Percentiles rank a stretch among this genome's conserved stretches.
Evolutionary conservation across 2,113 vertebrate genomes (phyloP).

Genomic region (Labeo rohita): DNA sequence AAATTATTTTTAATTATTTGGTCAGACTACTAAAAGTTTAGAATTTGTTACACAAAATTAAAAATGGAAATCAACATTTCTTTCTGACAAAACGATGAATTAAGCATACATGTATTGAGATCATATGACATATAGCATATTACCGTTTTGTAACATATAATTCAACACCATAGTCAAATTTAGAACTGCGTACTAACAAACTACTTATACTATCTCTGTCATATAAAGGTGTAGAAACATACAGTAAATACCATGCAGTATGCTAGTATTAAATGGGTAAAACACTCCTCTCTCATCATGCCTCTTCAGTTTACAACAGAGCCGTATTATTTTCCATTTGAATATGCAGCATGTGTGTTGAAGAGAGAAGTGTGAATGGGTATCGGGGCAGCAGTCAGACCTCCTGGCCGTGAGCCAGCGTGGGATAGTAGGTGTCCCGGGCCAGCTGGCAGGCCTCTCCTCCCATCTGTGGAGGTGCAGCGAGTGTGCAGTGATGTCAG

Average conservation of each 20-base stretch:
- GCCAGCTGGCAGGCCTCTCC: slow-evolving; percentile 80
- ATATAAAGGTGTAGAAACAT: not conserved
- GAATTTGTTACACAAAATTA: not conserved
- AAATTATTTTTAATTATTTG: too few relatives aligned
- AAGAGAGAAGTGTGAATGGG: slow-evolving; percentile 20
- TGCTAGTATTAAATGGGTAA: not conserved
- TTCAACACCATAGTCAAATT: not conserved
- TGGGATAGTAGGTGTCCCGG: slow-evolving; percentile 74
- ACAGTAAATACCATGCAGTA: not conserved
- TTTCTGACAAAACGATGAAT: not conserved
- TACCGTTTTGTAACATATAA: not conserved
- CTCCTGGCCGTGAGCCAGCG: slow-evolving; percentile 73
- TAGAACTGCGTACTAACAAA: not conserved
- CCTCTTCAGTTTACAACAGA: not conserved
- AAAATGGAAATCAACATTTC: not conserved
- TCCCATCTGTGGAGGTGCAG: slow-evolving; percentile 79
- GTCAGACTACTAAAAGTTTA: not conserved
- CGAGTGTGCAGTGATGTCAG: slow-evolving; percentile 79
- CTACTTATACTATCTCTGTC: not conserved
- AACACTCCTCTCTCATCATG: not conserved
- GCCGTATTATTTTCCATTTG: not conserved
- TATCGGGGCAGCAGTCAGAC: slow-evolving; percentile 60
- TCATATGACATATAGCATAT: not conserved
- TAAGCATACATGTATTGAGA: not conserved
- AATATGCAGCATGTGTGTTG: not conserved